phyloP scores from a whole-genome alignment of 2,888 invertebrate genomes.

The Chymomyza procnemis region DNA sequence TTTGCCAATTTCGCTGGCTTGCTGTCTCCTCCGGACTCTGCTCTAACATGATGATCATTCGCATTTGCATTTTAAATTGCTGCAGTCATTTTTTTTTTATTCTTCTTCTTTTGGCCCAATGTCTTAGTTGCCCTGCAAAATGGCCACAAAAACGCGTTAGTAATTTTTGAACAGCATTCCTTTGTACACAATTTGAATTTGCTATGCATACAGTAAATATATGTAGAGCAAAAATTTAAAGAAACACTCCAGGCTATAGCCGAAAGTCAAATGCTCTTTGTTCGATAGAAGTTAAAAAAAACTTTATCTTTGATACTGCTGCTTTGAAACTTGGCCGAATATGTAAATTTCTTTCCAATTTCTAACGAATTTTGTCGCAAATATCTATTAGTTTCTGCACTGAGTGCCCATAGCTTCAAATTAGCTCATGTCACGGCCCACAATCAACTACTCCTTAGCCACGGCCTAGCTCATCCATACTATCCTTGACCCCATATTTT shows the following conservation, averaged over 20 bases:
- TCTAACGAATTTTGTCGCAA: no score
- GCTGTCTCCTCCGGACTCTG: neutral
- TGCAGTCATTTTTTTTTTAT: conserved; percentile 58
- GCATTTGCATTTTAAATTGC: conserved; percentile 74
- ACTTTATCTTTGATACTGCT: no score
- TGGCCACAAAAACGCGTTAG: conserved; percentile 53
- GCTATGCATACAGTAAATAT: conserved; percentile 37
- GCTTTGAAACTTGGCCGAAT: no score
- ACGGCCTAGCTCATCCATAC: conserved; percentile 10
- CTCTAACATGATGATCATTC: conserved; percentile 13
- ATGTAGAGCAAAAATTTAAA: no score
- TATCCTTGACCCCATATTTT: neutral
- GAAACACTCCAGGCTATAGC: no score
- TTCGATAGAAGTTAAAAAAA: no score
- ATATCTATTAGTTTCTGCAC: no score
- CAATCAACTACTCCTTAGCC: no score
- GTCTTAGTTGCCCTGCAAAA: conserved; percentile 26
- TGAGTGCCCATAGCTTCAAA: no score
- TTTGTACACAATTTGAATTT: conserved; percentile 23
- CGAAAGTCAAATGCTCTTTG: no score
- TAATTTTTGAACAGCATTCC: conserved; percentile 43
- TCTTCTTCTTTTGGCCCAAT: neutral
- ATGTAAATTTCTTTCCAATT: no score
- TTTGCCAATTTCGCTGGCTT: neutral
- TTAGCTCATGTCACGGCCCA: no score